These are phyloP conservation scores for Melanargia galathea DNA, from an alignment of 2,888 invertebrate genomes.

Conservation along the genomic window DNA sequence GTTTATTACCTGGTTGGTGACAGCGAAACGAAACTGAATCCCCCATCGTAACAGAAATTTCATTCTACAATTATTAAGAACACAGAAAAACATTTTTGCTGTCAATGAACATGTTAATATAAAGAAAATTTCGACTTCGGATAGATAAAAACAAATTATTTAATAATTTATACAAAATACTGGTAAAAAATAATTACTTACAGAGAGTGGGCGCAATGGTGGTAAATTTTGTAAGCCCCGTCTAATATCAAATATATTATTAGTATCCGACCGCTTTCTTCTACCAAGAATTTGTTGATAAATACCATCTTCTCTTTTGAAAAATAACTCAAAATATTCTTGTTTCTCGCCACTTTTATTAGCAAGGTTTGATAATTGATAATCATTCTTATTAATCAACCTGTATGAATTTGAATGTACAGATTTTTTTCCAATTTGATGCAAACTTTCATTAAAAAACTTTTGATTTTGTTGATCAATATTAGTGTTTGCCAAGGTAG, in stretches of 20 bases:
- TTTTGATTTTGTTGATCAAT: background rate
- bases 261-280: slow-evolving; percentile 43
- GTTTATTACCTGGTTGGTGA: slow-evolving; percentile 4
- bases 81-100: background rate
- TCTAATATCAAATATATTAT: slow-evolving; percentile 39
- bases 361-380: background rate
- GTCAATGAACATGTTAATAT: background rate
- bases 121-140: too few species aligned
- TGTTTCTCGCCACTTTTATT: background rate
- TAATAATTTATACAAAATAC: background rate
- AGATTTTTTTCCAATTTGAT: background rate
- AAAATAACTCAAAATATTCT: slow-evolving; percentile 46
- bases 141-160: background rate
- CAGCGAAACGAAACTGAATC: slow-evolving; percentile 51
- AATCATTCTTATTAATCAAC: background rate
- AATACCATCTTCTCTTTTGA: slow-evolving; percentile 51
- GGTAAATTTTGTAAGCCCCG: slow-evolving; percentile 49
- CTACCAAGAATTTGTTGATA: slow-evolving; percentile 47
- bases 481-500: background rate
- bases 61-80: slow-evolving; percentile 47
- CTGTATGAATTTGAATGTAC: background rate
- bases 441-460: background rate
- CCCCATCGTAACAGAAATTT: slow-evolving; percentile 49
- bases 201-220: slow-evolving; percentile 44
- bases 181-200: slow-evolving; percentile 38